Conservation (phyloP, 2,113 vertebrate genomes). For the Alexandromys fortis region DNA sequence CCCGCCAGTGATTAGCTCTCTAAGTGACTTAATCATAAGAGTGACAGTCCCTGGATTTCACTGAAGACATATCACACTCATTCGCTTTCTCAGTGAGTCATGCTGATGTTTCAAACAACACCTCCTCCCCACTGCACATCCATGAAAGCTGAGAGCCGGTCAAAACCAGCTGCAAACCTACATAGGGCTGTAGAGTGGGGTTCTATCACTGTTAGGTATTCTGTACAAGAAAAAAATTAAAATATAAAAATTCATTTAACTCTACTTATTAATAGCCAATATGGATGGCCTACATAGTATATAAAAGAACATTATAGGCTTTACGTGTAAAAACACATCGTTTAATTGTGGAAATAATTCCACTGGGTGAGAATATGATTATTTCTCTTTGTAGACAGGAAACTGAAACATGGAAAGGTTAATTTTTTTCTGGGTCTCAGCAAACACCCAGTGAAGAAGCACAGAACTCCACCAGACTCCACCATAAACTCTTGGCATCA, state of each 20-base stretch:
- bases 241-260: background rate
- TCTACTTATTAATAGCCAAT: constrained; percentile 11
- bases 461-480: background rate
- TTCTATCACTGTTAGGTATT: background rate
- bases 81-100: background rate
- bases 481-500: background rate
- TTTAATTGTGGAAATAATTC: constrained; percentile 8
- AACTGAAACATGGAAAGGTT: background rate
- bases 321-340: background rate
- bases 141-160: background rate
- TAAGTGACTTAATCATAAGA: constrained; percentile 19
- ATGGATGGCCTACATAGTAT: background rate
- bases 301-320: background rate
- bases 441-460: background rate
- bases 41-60: background rate
- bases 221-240: background rate
- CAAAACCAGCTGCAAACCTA: background rate
- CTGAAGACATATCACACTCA: background rate
- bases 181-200: background rate
- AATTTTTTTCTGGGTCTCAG: background rate
- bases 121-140: background rate
- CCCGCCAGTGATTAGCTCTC: background rate
- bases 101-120: background rate
- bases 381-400: constrained; percentile 6
- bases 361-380: background rate